Conservation (phyloP, 1,140 invertebrate genomes). For the Drosophila bocqueti region DNA sequence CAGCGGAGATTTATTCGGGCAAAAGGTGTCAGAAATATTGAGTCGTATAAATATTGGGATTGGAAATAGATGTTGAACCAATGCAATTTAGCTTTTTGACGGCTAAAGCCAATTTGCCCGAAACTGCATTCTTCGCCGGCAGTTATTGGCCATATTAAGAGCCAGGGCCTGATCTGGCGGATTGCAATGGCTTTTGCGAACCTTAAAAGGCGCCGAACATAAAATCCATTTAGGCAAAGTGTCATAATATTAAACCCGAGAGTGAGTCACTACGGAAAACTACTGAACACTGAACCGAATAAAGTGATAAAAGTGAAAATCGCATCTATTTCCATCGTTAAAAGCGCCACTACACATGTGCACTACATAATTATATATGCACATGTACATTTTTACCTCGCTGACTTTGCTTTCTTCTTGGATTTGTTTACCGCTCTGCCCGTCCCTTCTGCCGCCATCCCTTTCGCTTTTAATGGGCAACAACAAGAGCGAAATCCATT, state of each 20-base stretch:
- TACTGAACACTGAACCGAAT: conserved; percentile 5
- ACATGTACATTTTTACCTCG: conserved; percentile 53
- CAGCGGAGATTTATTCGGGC: conserved; percentile 7
- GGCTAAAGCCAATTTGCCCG: conserved; percentile 11
- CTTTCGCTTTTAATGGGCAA: conserved; percentile 57
- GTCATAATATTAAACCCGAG: conserved; percentile 24
- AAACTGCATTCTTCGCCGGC: conserved; percentile 18
- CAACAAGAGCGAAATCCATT: conserved; percentile 67
- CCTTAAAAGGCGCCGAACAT: conserved; percentile 40
- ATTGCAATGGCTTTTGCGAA: conserved; percentile 23
- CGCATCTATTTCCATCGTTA: conserved; percentile 20
- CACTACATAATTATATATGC: conserved; percentile 36
- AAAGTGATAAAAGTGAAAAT: conserved; percentile 37
- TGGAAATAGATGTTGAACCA: not conserved
- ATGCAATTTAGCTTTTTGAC: not conserved
- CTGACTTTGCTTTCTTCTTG: conserved; percentile 34
- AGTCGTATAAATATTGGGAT: not conserved
- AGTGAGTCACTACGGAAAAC: conserved; percentile 33
- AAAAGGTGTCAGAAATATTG: conserved; percentile 24
- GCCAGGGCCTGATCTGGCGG: conserved; percentile 11
- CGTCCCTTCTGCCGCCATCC: not conserved
- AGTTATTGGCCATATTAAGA: conserved; percentile 6
- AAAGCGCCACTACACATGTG: conserved; percentile 6
- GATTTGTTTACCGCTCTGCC: conserved; percentile 50
- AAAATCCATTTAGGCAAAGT: conserved; percentile 48